phyloP scores from a whole-genome alignment of 2,113 vertebrate species.

The Sphaerodactylus townsendi region DNA sequence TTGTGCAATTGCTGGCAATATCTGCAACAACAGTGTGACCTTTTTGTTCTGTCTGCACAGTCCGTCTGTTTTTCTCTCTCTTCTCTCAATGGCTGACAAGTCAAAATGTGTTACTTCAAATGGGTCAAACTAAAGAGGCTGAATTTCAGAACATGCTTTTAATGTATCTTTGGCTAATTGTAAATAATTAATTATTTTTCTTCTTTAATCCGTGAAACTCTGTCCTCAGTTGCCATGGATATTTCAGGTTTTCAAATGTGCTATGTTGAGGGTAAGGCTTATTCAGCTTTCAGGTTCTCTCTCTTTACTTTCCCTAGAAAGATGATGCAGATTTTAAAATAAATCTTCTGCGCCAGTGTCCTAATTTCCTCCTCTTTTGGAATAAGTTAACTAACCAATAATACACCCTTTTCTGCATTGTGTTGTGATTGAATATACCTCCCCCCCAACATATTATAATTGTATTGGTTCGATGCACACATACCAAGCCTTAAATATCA shows the following conservation, averaged over 20 bases:
- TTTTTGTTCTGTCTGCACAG: constrained; percentile 31
- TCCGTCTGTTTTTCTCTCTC: not conserved
- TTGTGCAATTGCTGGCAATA: not conserved
- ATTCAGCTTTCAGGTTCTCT: constrained; percentile 26
- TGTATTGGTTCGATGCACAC: constrained; percentile 30
- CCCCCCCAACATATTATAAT: constrained; percentile 12
- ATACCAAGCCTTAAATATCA: constrained; percentile 22
- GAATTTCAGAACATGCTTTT: constrained; percentile 18
- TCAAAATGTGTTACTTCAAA: not conserved
- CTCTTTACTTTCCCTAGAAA: not conserved
- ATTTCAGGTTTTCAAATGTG: constrained; percentile 57
- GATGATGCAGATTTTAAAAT: constrained; percentile 52
- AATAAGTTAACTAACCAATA: constrained; percentile 38
- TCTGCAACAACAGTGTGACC: constrained; percentile 26
- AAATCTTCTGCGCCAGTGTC: constrained; percentile 43
- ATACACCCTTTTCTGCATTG: constrained; percentile 23
- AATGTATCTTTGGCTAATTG: constrained; percentile 48
- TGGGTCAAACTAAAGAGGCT: constrained; percentile 30
- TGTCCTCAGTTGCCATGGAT: constrained; percentile 46
- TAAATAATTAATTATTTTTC: constrained; percentile 53
- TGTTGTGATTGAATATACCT: not conserved
- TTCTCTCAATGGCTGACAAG: not conserved
- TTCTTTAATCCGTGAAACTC: constrained; percentile 40
- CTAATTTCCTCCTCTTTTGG: constrained; percentile 49
- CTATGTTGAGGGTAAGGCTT: constrained; percentile 44